Base-by-base conservation (phyloP, 2,797 vertebrate genomes). In the Bovichtus variegatus region DNA sequence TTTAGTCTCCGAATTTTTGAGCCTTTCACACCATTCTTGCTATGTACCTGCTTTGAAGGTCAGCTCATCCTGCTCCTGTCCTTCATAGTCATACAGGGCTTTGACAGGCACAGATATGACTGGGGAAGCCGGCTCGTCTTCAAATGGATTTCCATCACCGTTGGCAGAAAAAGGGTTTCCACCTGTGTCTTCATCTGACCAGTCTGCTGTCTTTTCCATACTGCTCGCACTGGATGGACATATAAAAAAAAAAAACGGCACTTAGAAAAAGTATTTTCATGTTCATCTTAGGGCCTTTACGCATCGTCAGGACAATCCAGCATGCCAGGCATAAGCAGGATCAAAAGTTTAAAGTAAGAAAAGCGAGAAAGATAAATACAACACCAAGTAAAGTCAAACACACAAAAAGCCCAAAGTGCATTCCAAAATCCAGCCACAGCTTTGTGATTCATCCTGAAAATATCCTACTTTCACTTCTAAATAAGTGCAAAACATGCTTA, bases 1-100 rank as follows among this genome's bases (percentile, higher is more conserved):
- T 6, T 11, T 9, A 16, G 19, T n/a, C 19, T 15, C 15, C 3
- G 1, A 36, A 9, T 40, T 25, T 31, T 13, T 9, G 3, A 4
- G 12, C 23, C 7, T 68, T 36, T 46, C 9, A 5, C 34, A n/a
- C 1, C 6, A 8, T 5, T 53, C 15, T 12, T 4, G 3, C 19
- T 23, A 8, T 7, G 4, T 89, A 99, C 98, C 98, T 67, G 97
- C 96, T 95, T 97, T 98, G 91, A 99, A 99, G 91, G 96, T 99
- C 59, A 99, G 96, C 91, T 99, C 98, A 6, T 99, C 98, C 29
- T 98, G 97, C 82, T 99, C 98, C 90, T 99, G 98, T 5, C 98
- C 97, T 34, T 99, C 98, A 0, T 99, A 99, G 93, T 99, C 98
- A 1, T 99, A 99, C 3, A 99, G 94, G 0, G 98, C 98, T 57